Conservation (phyloP, 2,113 vertebrate species). For the Stictonetta naevosa region DNA sequence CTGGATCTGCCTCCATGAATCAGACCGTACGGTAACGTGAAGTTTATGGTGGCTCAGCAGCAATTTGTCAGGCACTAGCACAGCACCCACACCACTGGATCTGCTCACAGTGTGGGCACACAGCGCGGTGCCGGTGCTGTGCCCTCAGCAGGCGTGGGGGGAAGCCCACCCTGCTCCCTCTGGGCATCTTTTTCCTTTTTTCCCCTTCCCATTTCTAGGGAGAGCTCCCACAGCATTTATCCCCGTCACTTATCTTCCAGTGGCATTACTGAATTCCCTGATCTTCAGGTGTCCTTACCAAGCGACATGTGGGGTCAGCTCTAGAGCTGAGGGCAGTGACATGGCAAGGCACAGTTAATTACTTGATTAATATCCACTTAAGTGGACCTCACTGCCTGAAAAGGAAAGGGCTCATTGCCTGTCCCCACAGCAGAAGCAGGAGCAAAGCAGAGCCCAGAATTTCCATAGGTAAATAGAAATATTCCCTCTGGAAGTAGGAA, state of each 20-base stretch:
- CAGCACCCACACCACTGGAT: neutral
- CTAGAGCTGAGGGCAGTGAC: fast-evolving
- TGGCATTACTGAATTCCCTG: neutral
- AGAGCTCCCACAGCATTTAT: neutral
- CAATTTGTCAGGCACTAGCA: neutral
- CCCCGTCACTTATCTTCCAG: neutral
- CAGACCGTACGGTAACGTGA: fast-evolving
- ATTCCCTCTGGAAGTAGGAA: neutral
- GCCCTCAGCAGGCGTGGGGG: fast-evolving
- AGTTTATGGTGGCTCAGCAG: neutral
- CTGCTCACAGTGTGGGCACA: fast-evolving
- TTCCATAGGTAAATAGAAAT: neutral
- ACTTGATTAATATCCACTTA: neutral
- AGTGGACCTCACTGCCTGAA: fast-evolving
- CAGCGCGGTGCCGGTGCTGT: neutral
- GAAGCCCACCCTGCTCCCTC: neutral
- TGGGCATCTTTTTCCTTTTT: neutral
- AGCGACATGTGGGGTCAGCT: neutral
- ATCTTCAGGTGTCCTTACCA: neutral
- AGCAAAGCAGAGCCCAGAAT: fast-evolving
- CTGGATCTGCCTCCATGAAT: neutral
- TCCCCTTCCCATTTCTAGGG: fast-evolving
- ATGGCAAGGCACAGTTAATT: neutral
- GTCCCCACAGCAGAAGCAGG: neutral
- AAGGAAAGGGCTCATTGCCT: neutral